Percentiles rank a stretch among this genome's conserved stretches.
These are phyloP conservation scores for Dinothrombium tinctorium DNA, from an alignment of 1,140 invertebrate species.

Conservation along the genomic window DNA sequence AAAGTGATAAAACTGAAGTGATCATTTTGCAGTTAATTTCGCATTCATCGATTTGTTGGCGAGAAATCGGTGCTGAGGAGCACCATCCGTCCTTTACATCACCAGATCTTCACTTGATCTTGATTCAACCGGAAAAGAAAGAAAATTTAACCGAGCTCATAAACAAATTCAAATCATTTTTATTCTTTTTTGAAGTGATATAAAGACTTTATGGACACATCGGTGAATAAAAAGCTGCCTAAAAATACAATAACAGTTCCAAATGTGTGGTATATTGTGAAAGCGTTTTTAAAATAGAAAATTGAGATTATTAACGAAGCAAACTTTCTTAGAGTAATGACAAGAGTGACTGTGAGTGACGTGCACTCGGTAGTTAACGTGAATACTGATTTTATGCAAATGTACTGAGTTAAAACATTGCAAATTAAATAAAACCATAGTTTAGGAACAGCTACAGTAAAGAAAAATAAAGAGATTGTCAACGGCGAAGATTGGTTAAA, in stretches of 20 bases:
- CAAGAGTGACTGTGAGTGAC: slow-evolving; percentile 79
- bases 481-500: slow-evolving; percentile 20
- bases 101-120: too few species aligned
- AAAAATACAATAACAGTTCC: slow-evolving; percentile 72
- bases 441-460: slow-evolving; percentile 34
- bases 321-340: slow-evolving; percentile 87
- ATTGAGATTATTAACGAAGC: slow-evolving; percentile 83
- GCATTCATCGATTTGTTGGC: too few species aligned
- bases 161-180: too few species aligned
- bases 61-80: too few species aligned
- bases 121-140: too few species aligned
- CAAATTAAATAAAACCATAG: slow-evolving; percentile 53
- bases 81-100: too few species aligned
- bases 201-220: too few species aligned
- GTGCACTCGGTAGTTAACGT: slow-evolving; percentile 74
- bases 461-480: slow-evolving; percentile 11
- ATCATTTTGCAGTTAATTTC: too few species aligned
- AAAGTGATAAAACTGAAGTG: too few species aligned
- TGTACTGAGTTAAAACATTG: slow-evolving; percentile 71
- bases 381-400: slow-evolving; percentile 87
- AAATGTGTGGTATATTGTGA: slow-evolving; percentile 74
- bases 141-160: too few species aligned
- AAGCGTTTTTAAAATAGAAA: slow-evolving; percentile 79
- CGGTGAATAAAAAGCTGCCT: slow-evolving; percentile 76
- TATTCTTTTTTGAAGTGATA: too few species aligned